Base-by-base conservation (phyloP, 2,113 vertebrate genomes). In the Notothenia coriiceps region DNA sequence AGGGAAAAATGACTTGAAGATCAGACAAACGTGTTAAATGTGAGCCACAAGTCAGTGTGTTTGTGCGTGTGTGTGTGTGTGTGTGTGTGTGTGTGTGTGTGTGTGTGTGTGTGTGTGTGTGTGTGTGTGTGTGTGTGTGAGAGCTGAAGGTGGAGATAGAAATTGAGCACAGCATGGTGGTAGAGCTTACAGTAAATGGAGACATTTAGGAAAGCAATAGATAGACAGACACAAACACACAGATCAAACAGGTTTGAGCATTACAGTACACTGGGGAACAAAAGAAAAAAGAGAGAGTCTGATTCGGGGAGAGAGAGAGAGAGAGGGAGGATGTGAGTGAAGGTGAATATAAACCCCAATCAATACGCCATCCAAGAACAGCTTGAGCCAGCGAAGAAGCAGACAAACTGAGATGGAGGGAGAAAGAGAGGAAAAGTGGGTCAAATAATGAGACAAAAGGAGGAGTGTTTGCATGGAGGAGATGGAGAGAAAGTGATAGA, bases 331-430 rank as follows among this genome's bases (percentile, higher is more conserved):
- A 81, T 85, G 88, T 67, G 86, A 83, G 86, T 69, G 89, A 83
- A 90, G 87, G 89, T 86, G 86, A 91, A 92, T 86, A 93, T 86
- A 91, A 93, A 91, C 85, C 92, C 85, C 70, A 91, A 94, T 95
- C 94, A 92, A 94, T 94, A 94, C 25, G 50, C 72, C 73, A 79
- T 87, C 87, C 84, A 89, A 78, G 81, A 90, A 74, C 79, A 79
- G 87, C 74, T 85, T 82, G 80, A 91, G 87, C 79, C 60, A 59
- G 50, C 5, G 46, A 79, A 74, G 72, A 74, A 85, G 57, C 33
- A 15, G 75, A 87, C 65, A 76, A 66, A 75, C 29, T 44, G 55
- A 61, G 66, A 80, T 40, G 35, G 56, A 71, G 6, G 74, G 29
- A 79, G 67, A 68, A 61, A 67, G 69, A 60, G 78, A 73, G n/a